Base-by-base conservation (phyloP, 1,140 invertebrate genomes). In the Monochamus saltuarius region DNA sequence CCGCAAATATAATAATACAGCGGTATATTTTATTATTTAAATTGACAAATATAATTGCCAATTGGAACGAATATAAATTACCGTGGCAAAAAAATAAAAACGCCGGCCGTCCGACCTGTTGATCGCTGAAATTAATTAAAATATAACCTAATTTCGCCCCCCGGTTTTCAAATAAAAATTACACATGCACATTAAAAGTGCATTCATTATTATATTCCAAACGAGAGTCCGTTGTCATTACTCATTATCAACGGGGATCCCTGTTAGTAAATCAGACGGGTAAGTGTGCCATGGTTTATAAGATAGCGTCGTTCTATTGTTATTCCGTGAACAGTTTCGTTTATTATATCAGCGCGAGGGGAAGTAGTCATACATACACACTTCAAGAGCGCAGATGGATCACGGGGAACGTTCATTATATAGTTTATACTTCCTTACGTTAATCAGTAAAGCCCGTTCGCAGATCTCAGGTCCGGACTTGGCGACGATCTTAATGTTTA, bases 91-190 rank as follows among this genome's bases (percentile, higher is more conserved):
- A 61, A 65, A 56, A 61, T 42, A 61, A 61, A 65, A 56, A 56
- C 46, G 29, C 22, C 42, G 49, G 56, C 59, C 45, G 57, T 10
- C 40, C 17, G 38, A 65, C 59, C 63, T 65, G 63, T 65, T 65
- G 64, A 61, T 53, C 40, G 40, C 46, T 19, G 22, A 65, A 51
- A 55, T 56, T 59, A 65, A 62, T 65, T 62, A 59, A 62, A 58
- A 62, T 58, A 62, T 62, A 62, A 62, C 61, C 61, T 62, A 57
- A 62, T 62, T 62, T 59, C 56, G 14, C 43, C 35, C n/a, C 45
- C 36, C 36, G 17, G 35, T n/a, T n/a, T 37, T 49, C 13, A 43
- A 59, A 63, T 59, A 63, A 63, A 63, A 63, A 63, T 63, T 34
- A 59, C 53, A 56, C 59, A 56, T 56, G n/a, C 53, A 56, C 43